Base-by-base conservation (phyloP, 1,140 invertebrate species). In the Bombus picipes region DNA sequence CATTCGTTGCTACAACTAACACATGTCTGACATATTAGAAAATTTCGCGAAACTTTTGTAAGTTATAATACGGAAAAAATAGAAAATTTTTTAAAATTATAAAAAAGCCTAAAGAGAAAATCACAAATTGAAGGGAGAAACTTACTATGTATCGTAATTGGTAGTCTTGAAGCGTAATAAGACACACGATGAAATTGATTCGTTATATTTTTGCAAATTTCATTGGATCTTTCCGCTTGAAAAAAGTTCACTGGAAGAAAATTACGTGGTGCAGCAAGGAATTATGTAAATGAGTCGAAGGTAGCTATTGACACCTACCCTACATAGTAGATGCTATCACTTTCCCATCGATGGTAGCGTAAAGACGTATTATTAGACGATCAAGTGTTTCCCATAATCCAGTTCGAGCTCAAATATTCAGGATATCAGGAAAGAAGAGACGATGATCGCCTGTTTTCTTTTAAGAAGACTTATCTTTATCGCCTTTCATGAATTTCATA, bases 271-370 rank as follows among this genome's bases (percentile, higher is more conserved):
- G 47, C 8, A 15, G 8, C 6, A 5, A 57, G 12, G 47, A 75
- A 75, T 75, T n/a, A 75, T 53, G 73, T 34, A 75, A 57, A 75
- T 37, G 47, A 75, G 47, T 57, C 5, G 10, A 57, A 32, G 47
- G 32, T 57, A 75, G 47, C 73, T 28, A 75, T 75, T 75, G 73
- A 57, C 73, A 75, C 73, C 32, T 75, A 53, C 34, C 43, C 22
- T 34, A 34, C 12, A 66, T 34, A 34, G 41, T 18, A 9, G 41
- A n/a, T 53, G 12, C n/a, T 74, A 22, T 32, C n/a, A 53, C 22
- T 74, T 34, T 12, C 43, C 32, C 32, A 22, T 15, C 25, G 32
- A 75, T 75, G 22, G 25, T 25, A 25, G 47, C 1, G 47, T 15
- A 15, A 75, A 57, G 22, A 57, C 6, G 47, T 75, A 9, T 75